Evolutionary conservation across 37 sponge, comb jelly and placozoan genomes (phyloP).

Genomic region (Beroe forskalii): DNA sequence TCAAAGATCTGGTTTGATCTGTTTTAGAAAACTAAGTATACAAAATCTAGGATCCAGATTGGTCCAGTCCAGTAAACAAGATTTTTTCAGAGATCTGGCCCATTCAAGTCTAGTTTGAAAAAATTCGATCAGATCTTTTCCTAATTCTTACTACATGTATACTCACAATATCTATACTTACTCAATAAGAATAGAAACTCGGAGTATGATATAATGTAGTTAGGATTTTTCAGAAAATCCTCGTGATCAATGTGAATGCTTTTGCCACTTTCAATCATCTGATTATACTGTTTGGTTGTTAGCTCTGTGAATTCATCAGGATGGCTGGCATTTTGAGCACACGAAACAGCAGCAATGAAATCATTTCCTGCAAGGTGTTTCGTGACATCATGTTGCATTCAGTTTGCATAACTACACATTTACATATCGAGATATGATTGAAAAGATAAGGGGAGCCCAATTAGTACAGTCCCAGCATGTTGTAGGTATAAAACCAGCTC

Average conservation of each 20-base stretch:
- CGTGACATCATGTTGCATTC: no score
- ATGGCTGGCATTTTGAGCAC: neutral
- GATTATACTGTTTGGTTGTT: neutral
- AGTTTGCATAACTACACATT: no score
- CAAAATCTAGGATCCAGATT: no score
- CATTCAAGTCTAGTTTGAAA: neutral
- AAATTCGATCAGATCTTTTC: no score
- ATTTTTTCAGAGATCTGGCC: neutral
- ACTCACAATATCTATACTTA: neutral
- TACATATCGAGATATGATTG: no score
- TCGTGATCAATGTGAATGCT: neutral
- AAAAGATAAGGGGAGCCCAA: no score
- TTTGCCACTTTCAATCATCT: neutral
- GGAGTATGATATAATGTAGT: conserved; percentile 31
- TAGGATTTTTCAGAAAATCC: neutral
- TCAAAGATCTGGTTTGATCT: no score
- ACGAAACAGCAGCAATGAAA: neutral
- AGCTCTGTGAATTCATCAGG: neutral
- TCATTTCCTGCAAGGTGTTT: no score
- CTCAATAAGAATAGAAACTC: conserved; percentile 50
- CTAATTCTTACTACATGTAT: neutral
- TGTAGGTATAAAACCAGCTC: no score
- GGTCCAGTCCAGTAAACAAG: no score
- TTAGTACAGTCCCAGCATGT: no score
- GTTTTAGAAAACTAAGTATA: no score